Base-by-base conservation (phyloP, 2,888 invertebrate genomes). In the Margaritifera margaritifera region DNA sequence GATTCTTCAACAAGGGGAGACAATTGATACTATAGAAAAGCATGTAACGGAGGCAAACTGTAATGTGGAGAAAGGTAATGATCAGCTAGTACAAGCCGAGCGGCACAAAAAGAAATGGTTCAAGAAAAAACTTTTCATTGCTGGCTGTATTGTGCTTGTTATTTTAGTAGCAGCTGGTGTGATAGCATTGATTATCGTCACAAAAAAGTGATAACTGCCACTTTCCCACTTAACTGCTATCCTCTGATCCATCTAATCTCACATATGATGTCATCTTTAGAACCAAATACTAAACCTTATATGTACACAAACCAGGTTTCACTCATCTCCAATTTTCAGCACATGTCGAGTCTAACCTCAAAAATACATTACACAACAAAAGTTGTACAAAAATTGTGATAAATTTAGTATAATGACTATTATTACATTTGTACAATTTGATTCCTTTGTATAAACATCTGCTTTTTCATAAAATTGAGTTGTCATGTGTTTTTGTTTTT, bases 1-100 rank as follows among this genome's bases (percentile, higher is more conserved):
- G 52, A 80, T 86, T 24, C 69, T 78, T 52, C 78, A 77, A 54
- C 86, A 86, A 72, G 84, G 86, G n/a, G 84, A 85, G 70, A 80
- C 71, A 52, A 66, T 86, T 62, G 78, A 80, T 63, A 81, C 71
- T n/a, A 84, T 86, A 58, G 84, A 85, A 64, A 66, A 68, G 51
- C 77, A 80, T 55, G 72, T 85, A 11, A 71, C 77, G 18, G 62
- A 75, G 4, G 80, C 85, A 8, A 64, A 66, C 4, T 69, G 57
- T 8, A 71, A 78, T 65, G 82, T 86, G 4, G 77, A 77, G 64
- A 54, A 59, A 15, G 86, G 82, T 0, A 80, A 72, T 11, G 65
- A 57, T 19, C 75, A 86, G 53, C 74, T 86, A 50, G 64, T 51
- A 11, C 63, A 81, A 57, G 84, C 84, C 1, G 64, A 72, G 58